Percentiles rank a stretch among this genome's conserved stretches.
These are phyloP conservation scores for Agrypnus murinus DNA, from an alignment of 2,888 invertebrate genomes.

Conservation along the genomic window DNA sequence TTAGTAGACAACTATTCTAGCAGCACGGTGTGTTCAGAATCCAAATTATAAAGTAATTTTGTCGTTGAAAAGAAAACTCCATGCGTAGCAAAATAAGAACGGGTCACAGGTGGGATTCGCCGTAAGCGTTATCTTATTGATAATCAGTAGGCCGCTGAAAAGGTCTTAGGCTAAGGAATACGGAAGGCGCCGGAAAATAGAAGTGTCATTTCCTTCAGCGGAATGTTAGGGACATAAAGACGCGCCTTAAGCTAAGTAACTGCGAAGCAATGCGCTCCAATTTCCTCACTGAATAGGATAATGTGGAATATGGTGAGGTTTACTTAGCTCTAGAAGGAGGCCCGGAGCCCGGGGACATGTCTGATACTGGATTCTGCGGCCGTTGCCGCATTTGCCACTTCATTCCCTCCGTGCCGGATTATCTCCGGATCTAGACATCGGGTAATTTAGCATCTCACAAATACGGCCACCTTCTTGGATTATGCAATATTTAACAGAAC, in stretches of 20 bases:
- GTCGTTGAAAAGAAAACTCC: constrained; percentile 42
- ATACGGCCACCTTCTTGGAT: constrained; percentile 48
- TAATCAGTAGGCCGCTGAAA: constrained; percentile 59
- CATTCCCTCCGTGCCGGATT: constrained; percentile 57
- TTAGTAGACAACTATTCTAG: constrained; percentile 41
- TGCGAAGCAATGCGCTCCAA: constrained; percentile 56
- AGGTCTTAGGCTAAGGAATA: constrained; percentile 58
- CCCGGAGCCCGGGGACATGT: constrained; percentile 56
- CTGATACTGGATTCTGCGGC: constrained; percentile 61
- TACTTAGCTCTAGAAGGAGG: constrained; percentile 44
- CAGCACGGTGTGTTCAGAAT: constrained; percentile 43
- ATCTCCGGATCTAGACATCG: constrained; percentile 53
- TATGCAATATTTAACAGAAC: constrained; percentile 49
- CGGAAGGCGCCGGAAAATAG: constrained; percentile 57
- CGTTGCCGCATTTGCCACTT: constrained; percentile 63
- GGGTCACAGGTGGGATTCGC: constrained; percentile 55
- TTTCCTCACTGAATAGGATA: constrained; percentile 59
- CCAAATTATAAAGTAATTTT: constrained; percentile 48
- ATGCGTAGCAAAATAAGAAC: constrained; percentile 42
- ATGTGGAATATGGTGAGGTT: constrained; percentile 54
- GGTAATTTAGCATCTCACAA: constrained; percentile 52
- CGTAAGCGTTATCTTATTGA: constrained; percentile 60
- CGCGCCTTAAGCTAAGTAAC: constrained; percentile 59
- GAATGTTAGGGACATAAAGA: constrained; percentile 61
- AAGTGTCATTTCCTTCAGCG: constrained; percentile 63